These are phyloP conservation scores for Xestia c-nigrum DNA, from an alignment of 2,888 invertebrate genomes.

Conservation along the genomic window DNA sequence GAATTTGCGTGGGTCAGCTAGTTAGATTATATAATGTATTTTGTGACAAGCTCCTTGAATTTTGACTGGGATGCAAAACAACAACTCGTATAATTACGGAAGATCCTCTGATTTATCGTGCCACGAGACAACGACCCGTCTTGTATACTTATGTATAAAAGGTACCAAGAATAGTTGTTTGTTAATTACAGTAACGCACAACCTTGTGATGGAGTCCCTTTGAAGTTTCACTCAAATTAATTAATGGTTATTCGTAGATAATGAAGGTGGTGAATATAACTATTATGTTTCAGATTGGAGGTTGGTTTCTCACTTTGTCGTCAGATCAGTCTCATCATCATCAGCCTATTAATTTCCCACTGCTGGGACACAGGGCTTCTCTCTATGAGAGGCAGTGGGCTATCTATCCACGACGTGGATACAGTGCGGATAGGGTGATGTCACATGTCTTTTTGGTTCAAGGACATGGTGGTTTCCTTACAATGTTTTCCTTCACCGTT, in stretches of 20 bases:
- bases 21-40: too few species aligned
- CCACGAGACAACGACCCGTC: background rate
- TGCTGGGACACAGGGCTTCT: too few species aligned
- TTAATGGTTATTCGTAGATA: conserved; percentile 24
- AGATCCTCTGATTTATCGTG: background rate
- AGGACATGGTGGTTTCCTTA: too few species aligned
- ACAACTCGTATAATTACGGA: background rate
- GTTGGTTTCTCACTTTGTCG: background rate
- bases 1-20: too few species aligned
- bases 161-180: conserved; percentile 15
- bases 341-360: too few species aligned
- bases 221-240: conserved; percentile 52
- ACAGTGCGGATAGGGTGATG: too few species aligned
- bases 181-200: conserved; percentile 22
- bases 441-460: too few species aligned
- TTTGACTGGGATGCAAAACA: too few species aligned
- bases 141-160: background rate
- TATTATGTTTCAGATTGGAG: background rate
- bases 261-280: background rate
- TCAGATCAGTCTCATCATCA: background rate
- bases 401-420: too few species aligned
- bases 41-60: too few species aligned
- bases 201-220: conserved; percentile 31
- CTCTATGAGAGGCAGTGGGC: too few species aligned
- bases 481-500: too few species aligned